Evolutionary conservation across 2,888 invertebrate genomes (phyloP).

Genomic region (Lasioglossum oenotherae): DNA sequence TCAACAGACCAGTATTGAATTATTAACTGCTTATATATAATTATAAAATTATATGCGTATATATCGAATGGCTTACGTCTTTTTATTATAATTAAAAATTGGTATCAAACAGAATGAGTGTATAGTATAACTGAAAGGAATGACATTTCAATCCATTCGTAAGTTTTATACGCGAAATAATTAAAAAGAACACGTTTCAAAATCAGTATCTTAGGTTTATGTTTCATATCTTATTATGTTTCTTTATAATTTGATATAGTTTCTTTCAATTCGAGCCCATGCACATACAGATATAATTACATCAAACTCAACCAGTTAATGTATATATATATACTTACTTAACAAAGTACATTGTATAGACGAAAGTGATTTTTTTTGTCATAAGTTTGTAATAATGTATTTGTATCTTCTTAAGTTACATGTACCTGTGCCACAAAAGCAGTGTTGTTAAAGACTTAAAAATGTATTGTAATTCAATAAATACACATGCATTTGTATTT

Average conservation of each 20-base stretch:
- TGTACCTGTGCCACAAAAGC: slow-evolving; percentile 74
- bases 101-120: slow-evolving; percentile 23
- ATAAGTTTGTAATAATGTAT: slow-evolving; percentile 73
- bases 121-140: slow-evolving; percentile 30
- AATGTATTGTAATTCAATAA: slow-evolving; percentile 43
- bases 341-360: slow-evolving; percentile 45
- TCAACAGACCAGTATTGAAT: slow-evolving; percentile 51
- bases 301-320: slow-evolving; percentile 30
- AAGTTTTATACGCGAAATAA: slow-evolving; percentile 35
- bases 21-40: slow-evolving; percentile 34
- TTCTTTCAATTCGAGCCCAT: slow-evolving; percentile 30
- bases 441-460: slow-evolving; percentile 61
- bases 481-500: slow-evolving; percentile 54
- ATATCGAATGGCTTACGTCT: slow-evolving; percentile 30
- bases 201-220: slow-evolving; percentile 18
- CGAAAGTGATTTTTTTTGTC: slow-evolving; percentile 49
- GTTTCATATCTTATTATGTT: slow-evolving; percentile 29
- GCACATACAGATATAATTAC: slow-evolving; percentile 31
- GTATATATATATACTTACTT: slow-evolving; percentile 44
- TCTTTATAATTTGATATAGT: slow-evolving; percentile 22
- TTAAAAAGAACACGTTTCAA: slow-evolving; percentile 17
- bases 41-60: not conserved
- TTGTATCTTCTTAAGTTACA: slow-evolving; percentile 72
- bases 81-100: slow-evolving; percentile 30
- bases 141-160: slow-evolving; percentile 31